Evolutionary conservation across 2,888 invertebrate genomes (phyloP), one percentile per base, ranked within the genome.

Genomic region (Dynastes tityus): DNA sequence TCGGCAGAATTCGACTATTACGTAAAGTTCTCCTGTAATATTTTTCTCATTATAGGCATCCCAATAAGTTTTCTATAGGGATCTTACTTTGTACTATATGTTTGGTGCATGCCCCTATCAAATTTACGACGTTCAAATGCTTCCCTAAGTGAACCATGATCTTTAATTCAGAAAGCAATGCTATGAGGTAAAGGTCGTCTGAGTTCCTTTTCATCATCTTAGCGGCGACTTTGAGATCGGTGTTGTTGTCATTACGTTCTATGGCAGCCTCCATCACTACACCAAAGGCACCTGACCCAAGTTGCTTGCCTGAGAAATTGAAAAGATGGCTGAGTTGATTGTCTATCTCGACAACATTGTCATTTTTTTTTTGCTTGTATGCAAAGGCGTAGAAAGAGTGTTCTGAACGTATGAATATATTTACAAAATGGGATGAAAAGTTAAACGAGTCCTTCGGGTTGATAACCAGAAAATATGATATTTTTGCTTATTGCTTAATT

Each of bases 241-340:
- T 91, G 86, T 96, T 95, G 0, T 93, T 93, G 64, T 93, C 92
- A 65, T 98, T 95, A 1, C 96, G 96, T 75, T 93, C 91, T 0
- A 97, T 97, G 1, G 94, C 94, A 1, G 94, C 95, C 90, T 97
- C 97, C 87, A 97, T 93, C 0, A 98, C 98, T 2, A 97, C 95
- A 27, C 98, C 98, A 87, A 98, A 98, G 6, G 98, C 98, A 37
- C 98, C 98, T 37, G 96, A 95, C 5, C 98, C 98, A 63, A 98
- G 89, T 86, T 96, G 95, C 87, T 95, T 95, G 4, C 96, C 97
- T 96, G 84, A 27, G 86, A 83, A 45, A 61, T 16, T 6, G 80
- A 22, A 79, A 32, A 22, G 22, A 16, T 63, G 5, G 55, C 1
- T 55, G 13, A 45, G 51, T 70, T 32, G 32, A 32, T 22, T 0